These are phyloP conservation scores for Trinectes maculatus DNA, from an alignment of 2,113 vertebrate species.

Conservation along the genomic window DNA sequence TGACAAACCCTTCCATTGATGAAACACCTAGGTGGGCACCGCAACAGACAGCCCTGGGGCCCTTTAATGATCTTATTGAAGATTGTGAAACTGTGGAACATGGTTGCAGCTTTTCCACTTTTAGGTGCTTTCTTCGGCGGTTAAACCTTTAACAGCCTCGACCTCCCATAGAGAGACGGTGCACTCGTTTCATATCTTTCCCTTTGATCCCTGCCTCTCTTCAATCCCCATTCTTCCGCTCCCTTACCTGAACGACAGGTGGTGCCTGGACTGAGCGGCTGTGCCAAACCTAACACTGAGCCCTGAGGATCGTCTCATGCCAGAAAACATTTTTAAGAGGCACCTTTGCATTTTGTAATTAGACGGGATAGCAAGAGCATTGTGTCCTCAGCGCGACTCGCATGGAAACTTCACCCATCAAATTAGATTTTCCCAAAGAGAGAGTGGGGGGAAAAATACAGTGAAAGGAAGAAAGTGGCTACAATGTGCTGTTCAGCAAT, in stretches of 20 bases:
- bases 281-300: slow-evolving; percentile 60
- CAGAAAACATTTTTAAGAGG: slow-evolving; percentile 64
- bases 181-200: slow-evolving; percentile 51
- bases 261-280: slow-evolving; percentile 40
- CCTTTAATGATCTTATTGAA: slow-evolving; percentile 77
- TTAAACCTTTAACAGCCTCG: slow-evolving; percentile 58
- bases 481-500: slow-evolving; percentile 51
- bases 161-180: slow-evolving; percentile 36
- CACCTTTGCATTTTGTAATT: slow-evolving; percentile 81
- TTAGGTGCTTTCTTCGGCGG: slow-evolving; percentile 66
- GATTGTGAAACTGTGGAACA: slow-evolving; percentile 56
- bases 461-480: slow-evolving; percentile 31
- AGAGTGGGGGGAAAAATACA: slow-evolving; percentile 6
- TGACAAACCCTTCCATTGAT: slow-evolving; percentile 74
- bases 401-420: slow-evolving; percentile 57
- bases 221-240: background rate
- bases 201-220: slow-evolving; percentile 45
- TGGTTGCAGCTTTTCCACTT: slow-evolving; percentile 54
- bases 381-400: slow-evolving; percentile 65
- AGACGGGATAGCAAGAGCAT: slow-evolving; percentile 72
- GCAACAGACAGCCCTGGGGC: slow-evolving; percentile 56
- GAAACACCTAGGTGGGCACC: slow-evolving; percentile 73
- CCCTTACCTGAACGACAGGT: slow-evolving; percentile 48
- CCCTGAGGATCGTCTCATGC: slow-evolving; percentile 50
- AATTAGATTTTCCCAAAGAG: slow-evolving; percentile 55